Evolutionary conservation across 2,113 vertebrate genomes (phyloP).

Genomic region (Glareola pratincola): DNA sequence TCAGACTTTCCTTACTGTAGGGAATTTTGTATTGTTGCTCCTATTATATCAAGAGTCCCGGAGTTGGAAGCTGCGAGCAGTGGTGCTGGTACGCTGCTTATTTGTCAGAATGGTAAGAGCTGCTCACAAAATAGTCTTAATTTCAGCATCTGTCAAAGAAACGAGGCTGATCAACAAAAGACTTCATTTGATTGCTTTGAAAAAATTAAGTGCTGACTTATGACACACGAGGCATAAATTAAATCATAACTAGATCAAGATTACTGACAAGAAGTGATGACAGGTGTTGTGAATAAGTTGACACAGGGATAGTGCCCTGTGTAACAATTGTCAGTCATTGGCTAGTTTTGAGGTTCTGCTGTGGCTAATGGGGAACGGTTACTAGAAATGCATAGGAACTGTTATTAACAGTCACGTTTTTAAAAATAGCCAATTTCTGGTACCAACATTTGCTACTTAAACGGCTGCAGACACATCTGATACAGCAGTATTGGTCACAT

Average conservation of each 20-base stretch:
- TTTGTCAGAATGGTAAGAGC: not conserved
- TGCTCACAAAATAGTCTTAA: not conserved
- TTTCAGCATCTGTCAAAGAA: constrained; percentile 57
- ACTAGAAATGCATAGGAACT: not conserved
- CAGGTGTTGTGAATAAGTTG: constrained; percentile 74
- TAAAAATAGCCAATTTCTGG: not conserved
- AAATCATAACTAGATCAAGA: constrained; percentile 50
- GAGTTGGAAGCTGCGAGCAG: not conserved
- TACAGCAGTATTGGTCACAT: not conserved
- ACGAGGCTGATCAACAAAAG: constrained; percentile 16
- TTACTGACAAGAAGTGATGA: constrained; percentile 72
- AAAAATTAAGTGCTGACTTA: constrained; percentile 33
- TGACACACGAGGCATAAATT: constrained; percentile 70
- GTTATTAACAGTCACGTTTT: not conserved
- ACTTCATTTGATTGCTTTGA: constrained; percentile 44
- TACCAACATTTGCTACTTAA: not conserved
- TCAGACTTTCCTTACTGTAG: not conserved
- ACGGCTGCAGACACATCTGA: not conserved
- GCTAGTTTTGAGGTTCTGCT: not conserved
- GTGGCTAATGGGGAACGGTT: not conserved
- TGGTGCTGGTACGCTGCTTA: not conserved
- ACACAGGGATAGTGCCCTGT: constrained; percentile 49
- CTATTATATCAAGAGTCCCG: not conserved
- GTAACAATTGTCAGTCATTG: constrained; percentile 65
- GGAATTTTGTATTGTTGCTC: constrained; percentile 18